These are phyloP conservation scores for Chiridota heheva DNA, from an alignment of 35 echinoderm and acorn worm genomes.

Conservation along the genomic window DNA sequence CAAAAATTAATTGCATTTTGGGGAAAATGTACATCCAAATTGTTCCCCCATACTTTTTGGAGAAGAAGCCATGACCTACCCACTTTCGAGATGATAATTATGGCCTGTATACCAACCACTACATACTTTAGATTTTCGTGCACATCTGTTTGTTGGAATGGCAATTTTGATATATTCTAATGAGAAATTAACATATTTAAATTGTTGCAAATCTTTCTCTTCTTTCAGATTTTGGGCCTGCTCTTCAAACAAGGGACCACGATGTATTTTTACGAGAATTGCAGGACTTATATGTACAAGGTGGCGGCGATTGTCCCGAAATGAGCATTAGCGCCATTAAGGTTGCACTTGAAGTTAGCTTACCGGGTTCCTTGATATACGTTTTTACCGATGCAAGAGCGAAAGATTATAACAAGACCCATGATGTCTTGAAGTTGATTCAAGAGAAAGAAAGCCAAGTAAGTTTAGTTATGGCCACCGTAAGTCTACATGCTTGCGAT, in stretches of 20 bases:
- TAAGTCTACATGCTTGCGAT: no score
- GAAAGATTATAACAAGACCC: constrained; percentile 83
- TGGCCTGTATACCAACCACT: no score
- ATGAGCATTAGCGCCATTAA: constrained; percentile 86
- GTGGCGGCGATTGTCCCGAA: constrained; percentile 95
- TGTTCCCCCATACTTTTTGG: no score
- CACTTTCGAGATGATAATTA: no score
- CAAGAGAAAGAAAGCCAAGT: constrained; percentile 99
- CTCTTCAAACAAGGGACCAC: constrained; percentile 74
- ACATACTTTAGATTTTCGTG: no score
- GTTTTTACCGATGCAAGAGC: constrained; percentile 98
- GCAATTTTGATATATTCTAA: no score
- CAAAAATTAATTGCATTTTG: no score
- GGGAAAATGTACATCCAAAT: no score
- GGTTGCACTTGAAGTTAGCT: constrained; percentile 79
- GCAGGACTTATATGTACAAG: constrained; percentile 75
- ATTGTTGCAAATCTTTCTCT: neutral
- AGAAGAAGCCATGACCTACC: no score
- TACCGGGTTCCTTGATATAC: constrained; percentile 92
- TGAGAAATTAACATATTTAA: no score
- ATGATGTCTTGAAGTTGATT: constrained; percentile 85
- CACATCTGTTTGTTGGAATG: no score
- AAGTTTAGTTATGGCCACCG: no score
- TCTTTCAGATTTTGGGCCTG: constrained; percentile 75
- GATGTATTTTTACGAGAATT: constrained; percentile 62